Conservation (phyloP, 2,888 invertebrate genomes). For the Pachycephus smyrnensis region DNA sequence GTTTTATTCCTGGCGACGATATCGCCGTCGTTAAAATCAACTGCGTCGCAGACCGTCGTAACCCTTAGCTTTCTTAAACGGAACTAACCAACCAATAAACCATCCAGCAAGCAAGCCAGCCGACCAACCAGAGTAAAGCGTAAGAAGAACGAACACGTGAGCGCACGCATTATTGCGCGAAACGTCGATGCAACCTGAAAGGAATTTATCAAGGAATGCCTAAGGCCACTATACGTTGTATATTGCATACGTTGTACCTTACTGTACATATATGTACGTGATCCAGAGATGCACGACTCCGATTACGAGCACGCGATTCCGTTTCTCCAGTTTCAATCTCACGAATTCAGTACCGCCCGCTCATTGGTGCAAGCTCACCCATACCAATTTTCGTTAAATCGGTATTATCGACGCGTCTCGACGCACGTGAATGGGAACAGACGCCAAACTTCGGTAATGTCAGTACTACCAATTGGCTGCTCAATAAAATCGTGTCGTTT, state of each 20-base stretch:
- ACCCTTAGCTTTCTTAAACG: not conserved
- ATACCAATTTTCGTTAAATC: not conserved
- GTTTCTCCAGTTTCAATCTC: conserved; percentile 1
- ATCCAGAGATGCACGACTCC: conserved; percentile 46
- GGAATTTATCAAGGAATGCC: conserved; percentile 43
- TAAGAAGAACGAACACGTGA: conserved; percentile 12
- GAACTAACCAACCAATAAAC: not conserved
- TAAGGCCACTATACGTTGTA: conserved; percentile 21
- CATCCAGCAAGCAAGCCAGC: not conserved
- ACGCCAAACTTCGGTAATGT: not conserved
- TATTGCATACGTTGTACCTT: not conserved
- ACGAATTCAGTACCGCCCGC: not conserved
- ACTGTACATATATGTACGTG: conserved; percentile 20
- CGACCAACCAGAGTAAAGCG: not conserved
- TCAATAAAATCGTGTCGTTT: not conserved
- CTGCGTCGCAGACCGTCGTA: not conserved
- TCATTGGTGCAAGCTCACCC: not conserved
- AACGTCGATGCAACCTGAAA: conserved; percentile 23
- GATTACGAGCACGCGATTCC: conserved; percentile 57
- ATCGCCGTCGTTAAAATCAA: not conserved
- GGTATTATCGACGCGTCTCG: not conserved
- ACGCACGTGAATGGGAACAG: not conserved
- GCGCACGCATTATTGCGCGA: conserved; percentile 27
- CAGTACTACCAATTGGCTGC: not conserved
- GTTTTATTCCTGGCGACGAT: not conserved